Evolutionary conservation across 2,113 vertebrate species (phyloP), one percentile per base, ranked within the genome.

Genomic region (Donacobius atricapilla): DNA sequence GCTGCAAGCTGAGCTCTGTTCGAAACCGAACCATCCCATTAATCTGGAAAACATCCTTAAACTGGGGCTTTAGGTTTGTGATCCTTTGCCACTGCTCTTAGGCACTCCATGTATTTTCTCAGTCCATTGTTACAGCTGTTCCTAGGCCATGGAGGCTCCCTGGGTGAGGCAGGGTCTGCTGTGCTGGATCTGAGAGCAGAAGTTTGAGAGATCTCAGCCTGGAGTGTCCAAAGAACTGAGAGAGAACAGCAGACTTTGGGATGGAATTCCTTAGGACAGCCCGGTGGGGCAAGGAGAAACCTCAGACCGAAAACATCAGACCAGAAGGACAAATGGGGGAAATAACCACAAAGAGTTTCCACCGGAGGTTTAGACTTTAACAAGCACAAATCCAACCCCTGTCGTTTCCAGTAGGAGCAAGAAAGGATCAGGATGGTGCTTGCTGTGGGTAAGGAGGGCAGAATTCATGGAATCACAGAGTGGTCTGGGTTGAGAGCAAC

Each of bases 1-100:
- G 63, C 39, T 57, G 40, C 7, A 37, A 50, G 40, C 18, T 45
- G 57, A 80, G 35, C 70, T 84, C 73, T 40, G n/a, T 4, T 23
- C 1, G 1, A n/a, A 31, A 13, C 4, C 0, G 11, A 19, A 17
- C 3, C n/a, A 20, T 9, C 18, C 45, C 40, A 9, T 22, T 19
- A 20, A 50, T 25, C 11, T n/a, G 51, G 15, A 61, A 9, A 17
- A 31, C 25, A 30, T 8, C 23, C 47, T 84, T 13, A n/a, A 51
- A 28, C 1, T 10, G 19, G 23, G 54, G 2, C 8, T 44, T 76
- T 48, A 13, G 6, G 4, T 31, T 18, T 58, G 33, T 16, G 16
- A 18, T 37, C 31, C 30, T 1, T 40, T 48, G 8, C 18, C 18
- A 44, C 1, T 33, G 13, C 31, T 37, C 48, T n/a, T 7, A 11